Evolutionary conservation across 2,113 vertebrate species (phyloP), one percentile per base, ranked within the genome.

Genomic region (Marmota flaviventris): DNA sequence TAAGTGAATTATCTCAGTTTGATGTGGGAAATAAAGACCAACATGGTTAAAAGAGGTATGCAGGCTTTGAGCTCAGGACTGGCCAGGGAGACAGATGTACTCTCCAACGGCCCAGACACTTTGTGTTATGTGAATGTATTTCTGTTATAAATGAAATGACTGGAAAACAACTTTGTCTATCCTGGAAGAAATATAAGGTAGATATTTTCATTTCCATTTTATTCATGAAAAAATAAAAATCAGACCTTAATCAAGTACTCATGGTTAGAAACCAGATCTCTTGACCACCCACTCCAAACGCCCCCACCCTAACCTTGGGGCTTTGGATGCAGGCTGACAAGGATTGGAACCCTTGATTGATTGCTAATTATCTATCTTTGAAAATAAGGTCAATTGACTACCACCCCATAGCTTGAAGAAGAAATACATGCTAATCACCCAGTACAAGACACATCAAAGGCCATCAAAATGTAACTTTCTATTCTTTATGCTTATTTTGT

Each of bases 61-160:
- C 0, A 0, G 84, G 32, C 2, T 10, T 4, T 6, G 39, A 45
- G 7, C 27, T 22, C 1, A 6, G 7, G 0, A 10, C 22, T 25
- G 67, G 24, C 9, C 1, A 34, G 4, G 0, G 14, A 18, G 27
- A 53, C 0, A 48, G 34, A 77, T 20, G 27, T 34, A 29, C 24
- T 51, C 10, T 45, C 63, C 73, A 56, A 9, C 0, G 67, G 10
- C 22, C 34, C 73, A 32, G 34, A 29, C 39, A 27, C 12, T 17
- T 73, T 85, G 32, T 32, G 13, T 67, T 81, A n/a, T 25, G 17
- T 7, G 2, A 11, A 14, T n/a, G 39, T 39, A 61, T 45, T 79
- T 53, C 48, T 75, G 34, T 27, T 75, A 34, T 48, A 85, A 58
- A 69, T 79, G 34, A 67, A 65, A 61, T 29, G 4, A 81, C 58